phyloP scores from a whole-genome alignment of 2,888 invertebrate genomes.

The Podabrus alpinus region DNA sequence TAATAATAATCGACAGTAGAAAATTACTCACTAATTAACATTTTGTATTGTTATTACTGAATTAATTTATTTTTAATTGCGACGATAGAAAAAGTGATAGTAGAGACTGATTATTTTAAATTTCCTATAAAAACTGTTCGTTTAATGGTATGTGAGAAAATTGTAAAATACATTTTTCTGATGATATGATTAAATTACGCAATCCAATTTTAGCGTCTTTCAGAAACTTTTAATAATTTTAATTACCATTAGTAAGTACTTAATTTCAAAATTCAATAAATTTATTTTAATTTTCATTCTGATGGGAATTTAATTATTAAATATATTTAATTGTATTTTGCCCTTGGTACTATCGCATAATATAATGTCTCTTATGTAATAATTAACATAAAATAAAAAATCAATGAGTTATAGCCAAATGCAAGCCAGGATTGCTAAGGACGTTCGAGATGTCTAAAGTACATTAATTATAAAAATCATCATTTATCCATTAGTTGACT shows the following conservation, averaged over 20 bases:
- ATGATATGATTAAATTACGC: background rate
- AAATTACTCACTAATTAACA: background rate
- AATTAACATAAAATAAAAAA: background rate
- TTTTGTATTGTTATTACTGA: background rate
- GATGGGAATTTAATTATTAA: background rate
- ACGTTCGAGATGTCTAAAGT: background rate
- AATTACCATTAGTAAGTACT: background rate
- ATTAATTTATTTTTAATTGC: background rate
- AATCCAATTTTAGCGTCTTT: background rate
- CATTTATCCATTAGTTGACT: background rate
- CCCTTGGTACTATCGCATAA: background rate
- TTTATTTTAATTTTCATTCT: background rate
- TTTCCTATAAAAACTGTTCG: background rate
- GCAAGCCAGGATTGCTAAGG: background rate
- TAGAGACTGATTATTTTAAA: background rate
- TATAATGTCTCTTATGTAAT: background rate
- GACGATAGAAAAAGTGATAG: background rate
- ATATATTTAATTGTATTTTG: background rate
- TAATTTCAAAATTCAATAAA: background rate
- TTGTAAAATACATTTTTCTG: background rate
- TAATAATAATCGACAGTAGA: background rate
- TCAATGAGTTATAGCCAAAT: background rate
- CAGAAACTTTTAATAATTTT: background rate
- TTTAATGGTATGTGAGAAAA: background rate
- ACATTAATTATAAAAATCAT: background rate